Percentiles rank a stretch among this genome's conserved stretches.
phyloP scores from a whole-genome alignment of 2,113 vertebrate species.

The Perca flavescens region DNA sequence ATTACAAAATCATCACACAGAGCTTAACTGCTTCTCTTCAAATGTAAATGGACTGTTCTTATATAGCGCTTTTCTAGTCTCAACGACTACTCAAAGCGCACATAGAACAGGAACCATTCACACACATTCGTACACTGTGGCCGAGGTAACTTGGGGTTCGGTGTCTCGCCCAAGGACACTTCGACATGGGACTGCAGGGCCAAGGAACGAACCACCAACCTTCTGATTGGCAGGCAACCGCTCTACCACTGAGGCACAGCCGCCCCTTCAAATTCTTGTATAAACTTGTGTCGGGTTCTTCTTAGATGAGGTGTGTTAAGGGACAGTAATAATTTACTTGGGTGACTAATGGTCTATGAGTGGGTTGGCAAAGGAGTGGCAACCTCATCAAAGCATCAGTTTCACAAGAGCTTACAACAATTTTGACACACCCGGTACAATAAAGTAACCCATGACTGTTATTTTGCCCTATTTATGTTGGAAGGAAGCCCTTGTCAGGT shows the following conservation, averaged over 20 bases:
- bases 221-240: too few relatives aligned
- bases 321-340: slow-evolving; percentile 65
- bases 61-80: too few relatives aligned
- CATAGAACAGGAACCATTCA: too few relatives aligned
- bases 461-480: background rate
- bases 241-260: too few relatives aligned
- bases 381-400: slow-evolving; percentile 37
- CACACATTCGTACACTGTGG: too few relatives aligned
- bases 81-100: too few relatives aligned
- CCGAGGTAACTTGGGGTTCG: too few relatives aligned
- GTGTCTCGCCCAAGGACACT: too few relatives aligned
- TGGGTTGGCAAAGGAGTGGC: slow-evolving; percentile 40
- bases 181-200: too few relatives aligned
- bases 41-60: background rate
- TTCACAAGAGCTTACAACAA: background rate
- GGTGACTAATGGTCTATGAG: slow-evolving; percentile 53
- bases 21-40: slow-evolving; percentile 1
- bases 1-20: slow-evolving; percentile 14
- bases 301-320: slow-evolving; percentile 57
- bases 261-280: slow-evolving; percentile 45
- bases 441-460: background rate
- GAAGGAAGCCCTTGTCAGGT: background rate
- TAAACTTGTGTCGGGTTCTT: slow-evolving; percentile 49
- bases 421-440: slow-evolving; percentile 39
- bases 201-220: too few relatives aligned